These are phyloP conservation scores for Drosophila kurseongensis DNA, from an alignment of 1,140 invertebrate genomes.

Conservation along the genomic window DNA sequence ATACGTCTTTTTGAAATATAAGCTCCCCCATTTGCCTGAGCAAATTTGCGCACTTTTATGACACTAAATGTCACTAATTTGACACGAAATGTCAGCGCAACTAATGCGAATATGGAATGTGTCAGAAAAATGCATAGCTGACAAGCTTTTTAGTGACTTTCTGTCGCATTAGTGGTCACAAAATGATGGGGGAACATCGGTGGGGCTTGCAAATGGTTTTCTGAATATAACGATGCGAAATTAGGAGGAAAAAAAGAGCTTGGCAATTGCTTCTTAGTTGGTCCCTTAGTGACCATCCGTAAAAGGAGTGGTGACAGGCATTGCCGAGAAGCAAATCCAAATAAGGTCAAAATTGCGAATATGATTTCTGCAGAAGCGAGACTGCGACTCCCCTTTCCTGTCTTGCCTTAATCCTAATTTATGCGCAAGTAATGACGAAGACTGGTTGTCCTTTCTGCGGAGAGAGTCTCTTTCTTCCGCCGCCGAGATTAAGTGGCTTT, in stretches of 20 bases:
- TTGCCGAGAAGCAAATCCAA: conserved; percentile 52
- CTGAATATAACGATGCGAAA: conserved; percentile 49
- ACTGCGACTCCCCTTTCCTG: background rate
- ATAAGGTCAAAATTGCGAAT: conserved; percentile 78
- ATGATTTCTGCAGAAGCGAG: conserved; percentile 70
- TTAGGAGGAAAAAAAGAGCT: conserved; percentile 6
- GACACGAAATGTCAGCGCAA: conserved; percentile 69
- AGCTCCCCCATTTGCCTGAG: conserved; percentile 17
- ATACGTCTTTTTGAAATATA: conserved; percentile 15
- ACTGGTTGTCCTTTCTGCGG: conserved; percentile 30
- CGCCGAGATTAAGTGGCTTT: conserved; percentile 74
- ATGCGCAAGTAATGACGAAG: conserved; percentile 82
- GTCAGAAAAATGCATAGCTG: conserved; percentile 44
- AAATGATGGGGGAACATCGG: conserved; percentile 15
- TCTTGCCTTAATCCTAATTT: conserved; percentile 73
- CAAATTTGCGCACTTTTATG: conserved; percentile 60
- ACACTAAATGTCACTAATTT: conserved; percentile 78
- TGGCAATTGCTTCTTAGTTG: conserved; percentile 45
- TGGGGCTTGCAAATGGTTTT: conserved; percentile 16
- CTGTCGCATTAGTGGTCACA: conserved; percentile 58
- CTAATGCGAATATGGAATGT: conserved; percentile 62
- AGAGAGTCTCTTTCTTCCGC: conserved; percentile 47
- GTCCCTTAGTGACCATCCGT: conserved; percentile 57
- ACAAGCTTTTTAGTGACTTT: conserved; percentile 30
- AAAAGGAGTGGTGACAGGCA: conserved; percentile 38